These are phyloP conservation scores for Sebastes schlegelii DNA, from an alignment of 2,113 vertebrate genomes.

Conservation along the genomic window DNA sequence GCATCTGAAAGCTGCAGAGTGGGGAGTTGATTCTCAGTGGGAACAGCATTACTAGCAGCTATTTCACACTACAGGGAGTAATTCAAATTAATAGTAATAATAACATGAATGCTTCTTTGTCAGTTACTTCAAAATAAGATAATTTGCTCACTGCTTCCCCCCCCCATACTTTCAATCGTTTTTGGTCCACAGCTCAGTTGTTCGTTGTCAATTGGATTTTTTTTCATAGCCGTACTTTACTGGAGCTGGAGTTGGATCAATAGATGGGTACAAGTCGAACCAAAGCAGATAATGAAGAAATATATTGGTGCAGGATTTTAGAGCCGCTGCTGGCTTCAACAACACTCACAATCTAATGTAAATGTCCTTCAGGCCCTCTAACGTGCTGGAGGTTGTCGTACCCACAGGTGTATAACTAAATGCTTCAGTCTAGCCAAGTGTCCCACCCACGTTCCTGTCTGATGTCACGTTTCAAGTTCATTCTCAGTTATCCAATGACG, in stretches of 20 bases:
- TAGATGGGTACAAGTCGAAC: background rate
- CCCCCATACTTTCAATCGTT: background rate
- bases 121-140: conserved; percentile 20
- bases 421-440: too few relatives aligned
- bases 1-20: conserved; percentile 13
- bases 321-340: background rate
- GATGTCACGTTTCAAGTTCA: background rate
- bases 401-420: background rate
- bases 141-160: background rate
- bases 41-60: conserved; percentile 22
- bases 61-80: conserved; percentile 26
- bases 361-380: background rate
- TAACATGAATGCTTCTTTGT: conserved; percentile 23
- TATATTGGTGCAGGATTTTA: background rate
- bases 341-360: background rate
- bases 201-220: background rate
- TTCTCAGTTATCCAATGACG: background rate
- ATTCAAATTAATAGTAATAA: conserved; percentile 25
- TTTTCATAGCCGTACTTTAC: background rate
- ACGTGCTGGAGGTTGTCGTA: background rate
- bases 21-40: conserved; percentile 26
- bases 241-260: background rate
- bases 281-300: background rate
- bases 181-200: background rate
- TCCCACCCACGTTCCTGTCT: too few relatives aligned